These are phyloP conservation scores for Echinarachnius parma DNA, from an alignment of 53 echinoderm and acorn worm species.

Conservation along the genomic window DNA sequence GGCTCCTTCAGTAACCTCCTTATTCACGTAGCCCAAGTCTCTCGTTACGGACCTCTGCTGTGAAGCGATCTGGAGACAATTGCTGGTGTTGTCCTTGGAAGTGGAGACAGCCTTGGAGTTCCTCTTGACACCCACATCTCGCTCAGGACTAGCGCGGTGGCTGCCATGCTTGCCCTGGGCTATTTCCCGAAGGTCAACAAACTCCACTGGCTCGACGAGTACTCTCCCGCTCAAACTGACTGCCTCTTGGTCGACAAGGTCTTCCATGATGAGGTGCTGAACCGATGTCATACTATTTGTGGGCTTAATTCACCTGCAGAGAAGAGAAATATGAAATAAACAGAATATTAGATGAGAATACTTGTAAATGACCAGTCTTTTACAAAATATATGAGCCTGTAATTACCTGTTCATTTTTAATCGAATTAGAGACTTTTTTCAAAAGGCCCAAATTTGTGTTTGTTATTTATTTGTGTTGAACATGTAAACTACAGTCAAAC, in stretches of 20 bases:
- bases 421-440: no score
- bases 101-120: not conserved
- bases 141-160: conserved; percentile 37
- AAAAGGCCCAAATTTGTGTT: no score
- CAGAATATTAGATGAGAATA: no score
- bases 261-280: no score
- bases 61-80: conserved; percentile 34
- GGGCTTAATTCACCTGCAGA: no score
- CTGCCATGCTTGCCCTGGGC: conserved; percentile 40
- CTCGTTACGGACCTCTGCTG: not conserved
- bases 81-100: conserved; percentile 19
- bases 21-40: not conserved
- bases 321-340: no score
- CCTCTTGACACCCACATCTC: conserved; percentile 3
- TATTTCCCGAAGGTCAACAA: conserved; percentile 35
- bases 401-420: no score
- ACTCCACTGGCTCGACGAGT: conserved; percentile 29
- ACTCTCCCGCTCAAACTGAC: conserved; percentile 29
- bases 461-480: no score
- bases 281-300: no score
- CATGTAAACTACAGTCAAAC: no score
- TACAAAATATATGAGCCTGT: no score
- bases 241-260: not conserved
- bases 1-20: not conserved
- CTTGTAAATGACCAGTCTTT: no score